Evolutionary conservation across 2,113 vertebrate species (phyloP).

Genomic region (Gallinago paraguaiae): DNA sequence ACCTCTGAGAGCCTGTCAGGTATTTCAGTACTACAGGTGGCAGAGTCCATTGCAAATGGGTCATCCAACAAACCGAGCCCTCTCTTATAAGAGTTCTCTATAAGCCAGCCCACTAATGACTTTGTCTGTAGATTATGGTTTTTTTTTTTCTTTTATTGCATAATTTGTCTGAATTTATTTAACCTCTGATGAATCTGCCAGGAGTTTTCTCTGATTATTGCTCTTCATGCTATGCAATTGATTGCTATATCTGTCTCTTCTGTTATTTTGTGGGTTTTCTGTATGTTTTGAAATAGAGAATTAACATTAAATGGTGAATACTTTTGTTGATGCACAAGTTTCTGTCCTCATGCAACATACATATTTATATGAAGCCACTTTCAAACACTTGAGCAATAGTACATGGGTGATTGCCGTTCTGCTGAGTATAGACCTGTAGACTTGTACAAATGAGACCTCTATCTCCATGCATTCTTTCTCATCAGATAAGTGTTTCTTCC

Average conservation of each 20-base stretch:
- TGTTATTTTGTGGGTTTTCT: neutral
- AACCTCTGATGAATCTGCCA: neutral
- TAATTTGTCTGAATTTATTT: neutral
- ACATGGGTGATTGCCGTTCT: fast-evolving
- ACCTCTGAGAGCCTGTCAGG: neutral
- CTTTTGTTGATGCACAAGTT: neutral
- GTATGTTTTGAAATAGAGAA: neutral
- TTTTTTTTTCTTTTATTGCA: neutral
- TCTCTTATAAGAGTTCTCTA: neutral
- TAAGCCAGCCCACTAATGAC: neutral
- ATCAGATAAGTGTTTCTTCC: neutral
- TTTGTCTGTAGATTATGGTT: neutral
- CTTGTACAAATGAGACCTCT: neutral
- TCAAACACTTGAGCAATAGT: neutral
- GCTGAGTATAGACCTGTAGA: neutral
- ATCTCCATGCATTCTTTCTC: neutral
- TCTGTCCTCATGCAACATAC: fast-evolving
- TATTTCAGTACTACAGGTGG: neutral
- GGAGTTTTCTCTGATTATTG: neutral
- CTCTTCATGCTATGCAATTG: neutral
- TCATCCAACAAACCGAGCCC: neutral
- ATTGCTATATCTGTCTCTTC: neutral
- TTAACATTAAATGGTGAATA: neutral
- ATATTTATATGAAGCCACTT: neutral
- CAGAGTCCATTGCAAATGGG: neutral